Evolutionary conservation across 2,797 vertebrate genomes (phyloP), one percentile per base, ranked within the genome.

Genomic region (Sarcoramphus papa): DNA sequence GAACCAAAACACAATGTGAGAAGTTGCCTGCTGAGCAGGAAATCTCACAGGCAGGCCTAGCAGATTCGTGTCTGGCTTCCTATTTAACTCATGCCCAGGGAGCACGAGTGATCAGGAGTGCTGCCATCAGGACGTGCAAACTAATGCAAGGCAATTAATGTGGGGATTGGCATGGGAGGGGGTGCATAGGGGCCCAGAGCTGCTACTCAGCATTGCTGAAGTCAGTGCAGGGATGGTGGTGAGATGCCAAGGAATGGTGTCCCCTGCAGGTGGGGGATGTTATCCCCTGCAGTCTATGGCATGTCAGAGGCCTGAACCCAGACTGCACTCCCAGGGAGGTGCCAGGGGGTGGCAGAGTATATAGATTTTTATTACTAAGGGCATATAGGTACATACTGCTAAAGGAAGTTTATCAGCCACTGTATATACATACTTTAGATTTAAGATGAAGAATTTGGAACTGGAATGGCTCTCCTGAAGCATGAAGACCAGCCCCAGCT

Each of bases 71-170:
- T 20, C 33, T 85, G 40, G 7, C 13, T 76, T 69, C 47, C 59
- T 54, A 1, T 54, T 75, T 50, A 53, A 54, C 27, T 65, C 47
- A 20, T 18, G 14, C 20, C 5, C 62, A 54, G 6, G 24, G 51
- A 59, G 27, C 19, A 33, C 0, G 0, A 33, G 40, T 22, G 30
- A 19, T 23, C 21, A 35, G n/a, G 14, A 53, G 40, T 12, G n/a
- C 21, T 82, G 27, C 31, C 60, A 51, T 17, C 7, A 50, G 51
- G 53, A 23, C 0, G 6, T 43, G 19, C 20, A 17, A 88, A 14
- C 4, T 48, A 54, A 12, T 6, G 41, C 6, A 27, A 28, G 20
- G 21, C 31, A 70, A 19, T 45, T 45, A n/a, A 7, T 19, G 16
- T 40, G 21, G 47, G 22, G 14, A 25, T 15, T 33, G 23, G 21